A percentile compares a stretch with the other conserved stretches of the same genome.
Evolutionary conservation across 2,888 invertebrate genomes (phyloP).

Genomic region (Auanema freiburgensis): DNA sequence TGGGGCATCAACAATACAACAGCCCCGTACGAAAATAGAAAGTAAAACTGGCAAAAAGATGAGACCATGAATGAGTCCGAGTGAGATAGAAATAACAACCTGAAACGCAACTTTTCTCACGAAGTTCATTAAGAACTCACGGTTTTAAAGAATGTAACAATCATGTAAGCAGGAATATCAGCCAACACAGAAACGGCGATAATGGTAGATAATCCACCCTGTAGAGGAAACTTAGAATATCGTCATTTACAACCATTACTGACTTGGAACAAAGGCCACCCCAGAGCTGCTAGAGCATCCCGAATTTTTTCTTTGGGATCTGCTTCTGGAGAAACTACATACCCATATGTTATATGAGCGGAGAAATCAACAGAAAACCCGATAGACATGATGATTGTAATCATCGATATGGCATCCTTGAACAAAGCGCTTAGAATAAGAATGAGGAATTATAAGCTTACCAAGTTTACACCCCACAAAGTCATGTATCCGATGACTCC

Average conservation of each 20-base stretch:
- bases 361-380: constrained; percentile 95
- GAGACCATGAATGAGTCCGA: constrained; percentile 86
- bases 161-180: constrained; percentile 88
- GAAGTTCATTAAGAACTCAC: constrained; percentile 17
- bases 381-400: constrained; percentile 85
- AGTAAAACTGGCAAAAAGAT: constrained; percentile 78
- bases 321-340: constrained; percentile 52
- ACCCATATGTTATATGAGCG: constrained; percentile 69
- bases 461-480: constrained; percentile 85
- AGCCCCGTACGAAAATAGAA: constrained; percentile 63
- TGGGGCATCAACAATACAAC: constrained; percentile 36
- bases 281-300: constrained; percentile 83
- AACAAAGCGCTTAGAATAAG: not conserved
- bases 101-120: constrained; percentile 7
- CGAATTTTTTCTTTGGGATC: constrained; percentile 69
- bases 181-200: constrained; percentile 83
- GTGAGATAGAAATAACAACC: constrained; percentile 57
- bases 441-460: constrained; percentile 10
- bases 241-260: too few relatives aligned
- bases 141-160: constrained; percentile 94
- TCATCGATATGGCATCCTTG: constrained; percentile 75
- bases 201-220: constrained; percentile 81
- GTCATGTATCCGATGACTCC: constrained; percentile 96
- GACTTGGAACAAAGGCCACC: constrained; percentile 80
- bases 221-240: constrained; percentile 56